Percentiles rank a stretch among this genome's conserved stretches.
Evolutionary conservation across 2,888 invertebrate genomes (phyloP).

Genomic region (Kryphioiulus occultus): DNA sequence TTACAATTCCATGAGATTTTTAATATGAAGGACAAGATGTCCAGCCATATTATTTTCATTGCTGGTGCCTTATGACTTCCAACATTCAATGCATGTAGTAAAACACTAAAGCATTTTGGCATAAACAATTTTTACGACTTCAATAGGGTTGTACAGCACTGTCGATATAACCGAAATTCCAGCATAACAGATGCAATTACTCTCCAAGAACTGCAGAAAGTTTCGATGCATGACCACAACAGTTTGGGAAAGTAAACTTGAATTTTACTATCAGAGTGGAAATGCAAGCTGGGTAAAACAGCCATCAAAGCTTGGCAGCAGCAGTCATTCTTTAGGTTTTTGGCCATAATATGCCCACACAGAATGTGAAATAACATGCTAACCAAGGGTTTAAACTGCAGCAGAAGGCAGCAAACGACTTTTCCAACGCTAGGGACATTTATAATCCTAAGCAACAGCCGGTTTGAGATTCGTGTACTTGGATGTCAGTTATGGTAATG

Average conservation of each 20-base stretch:
- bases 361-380: background rate
- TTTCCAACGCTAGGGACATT: background rate
- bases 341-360: background rate
- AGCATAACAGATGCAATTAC: background rate
- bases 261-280: background rate
- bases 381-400: background rate
- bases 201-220: background rate
- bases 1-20: no score
- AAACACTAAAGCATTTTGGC: no score
- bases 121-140: no score
- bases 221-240: background rate
- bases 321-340: background rate
- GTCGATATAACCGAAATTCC: background rate
- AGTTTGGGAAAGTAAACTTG: background rate
- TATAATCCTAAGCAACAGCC: slow-evolving; percentile 28
- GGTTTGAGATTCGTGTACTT: background rate
- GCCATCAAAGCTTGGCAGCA: background rate
- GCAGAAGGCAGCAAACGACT: background rate
- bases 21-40: no score
- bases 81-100: no score
- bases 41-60: no score
- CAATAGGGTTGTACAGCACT: no score
- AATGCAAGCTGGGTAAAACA: background rate
- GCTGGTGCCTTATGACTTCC: no score
- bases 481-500: slow-evolving; percentile 8